phyloP scores from a whole-genome alignment of 1,140 invertebrate species.

The Drosophila pseudoobscura region DNA sequence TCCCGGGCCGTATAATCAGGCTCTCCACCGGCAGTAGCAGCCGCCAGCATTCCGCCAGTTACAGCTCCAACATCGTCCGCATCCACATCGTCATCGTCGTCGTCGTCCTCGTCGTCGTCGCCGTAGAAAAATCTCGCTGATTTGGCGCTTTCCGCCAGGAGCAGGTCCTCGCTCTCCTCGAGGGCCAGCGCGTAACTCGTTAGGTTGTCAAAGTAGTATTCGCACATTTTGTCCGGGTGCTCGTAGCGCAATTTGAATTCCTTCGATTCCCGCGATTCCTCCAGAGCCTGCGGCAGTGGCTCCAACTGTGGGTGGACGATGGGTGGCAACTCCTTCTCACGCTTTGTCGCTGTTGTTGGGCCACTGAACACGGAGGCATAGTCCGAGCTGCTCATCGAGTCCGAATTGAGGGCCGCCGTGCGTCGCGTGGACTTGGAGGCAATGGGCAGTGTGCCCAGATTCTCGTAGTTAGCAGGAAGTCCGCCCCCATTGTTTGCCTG shows the following conservation, averaged over 20 bases:
- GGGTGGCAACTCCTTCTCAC: neutral
- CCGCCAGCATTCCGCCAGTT: neutral
- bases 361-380: slow-evolving; percentile 83
- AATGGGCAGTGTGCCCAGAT: slow-evolving; percentile 67
- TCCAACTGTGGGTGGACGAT: too few species aligned
- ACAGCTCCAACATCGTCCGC: slow-evolving; percentile 5
- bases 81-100: slow-evolving; percentile 20
- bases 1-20: slow-evolving; percentile 63
- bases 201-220: slow-evolving; percentile 78
- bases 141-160: slow-evolving; percentile 68
- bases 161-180: slow-evolving; percentile 69
- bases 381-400: slow-evolving; percentile 81
- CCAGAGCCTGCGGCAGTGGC: slow-evolving; percentile 5
- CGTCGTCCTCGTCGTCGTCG: slow-evolving; percentile 34
- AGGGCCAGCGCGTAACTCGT: slow-evolving; percentile 62
- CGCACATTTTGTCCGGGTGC: slow-evolving; percentile 81
- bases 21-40: slow-evolving; percentile 17
- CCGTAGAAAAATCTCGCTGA: slow-evolving; percentile 63
- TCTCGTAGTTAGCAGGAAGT: slow-evolving; percentile 66
- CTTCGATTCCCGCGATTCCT: slow-evolving; percentile 15
- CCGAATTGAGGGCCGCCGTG: slow-evolving; percentile 47
- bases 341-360: slow-evolving; percentile 41
- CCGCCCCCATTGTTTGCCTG: slow-evolving; percentile 41
- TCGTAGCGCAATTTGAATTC: slow-evolving; percentile 73
- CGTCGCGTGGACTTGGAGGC: slow-evolving; percentile 19